A percentile compares a stretch with the other conserved stretches of the same genome.
These are phyloP conservation scores for Chouioia cunea DNA, from an alignment of 2,888 invertebrate species.

Conservation along the genomic window DNA sequence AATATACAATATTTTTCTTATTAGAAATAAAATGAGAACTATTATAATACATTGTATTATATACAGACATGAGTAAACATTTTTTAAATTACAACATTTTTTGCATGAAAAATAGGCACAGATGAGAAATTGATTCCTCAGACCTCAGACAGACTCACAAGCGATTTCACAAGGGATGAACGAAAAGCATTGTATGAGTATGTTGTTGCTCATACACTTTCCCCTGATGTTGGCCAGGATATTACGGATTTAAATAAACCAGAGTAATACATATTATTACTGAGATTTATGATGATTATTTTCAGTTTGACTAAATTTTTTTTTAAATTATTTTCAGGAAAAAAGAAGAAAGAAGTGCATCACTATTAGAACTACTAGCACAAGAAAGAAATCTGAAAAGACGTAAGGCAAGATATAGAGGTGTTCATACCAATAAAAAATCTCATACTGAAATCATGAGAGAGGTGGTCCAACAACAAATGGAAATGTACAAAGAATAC, in stretches of 20 bases:
- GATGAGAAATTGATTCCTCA: slow-evolving; percentile 64
- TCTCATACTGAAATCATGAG: slow-evolving; percentile 64
- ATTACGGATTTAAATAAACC: slow-evolving; percentile 54
- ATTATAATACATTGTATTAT: slow-evolving; percentile 21
- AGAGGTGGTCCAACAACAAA: slow-evolving; percentile 65
- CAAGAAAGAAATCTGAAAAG: slow-evolving; percentile 65
- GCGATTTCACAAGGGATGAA: slow-evolving; percentile 67
- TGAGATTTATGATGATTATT: slow-evolving; percentile 14
- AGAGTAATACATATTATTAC: slow-evolving; percentile 26
- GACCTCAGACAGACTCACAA: slow-evolving; percentile 64
- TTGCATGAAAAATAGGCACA: slow-evolving; percentile 59
- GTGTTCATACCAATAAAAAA: slow-evolving; percentile 66
- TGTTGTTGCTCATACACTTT: slow-evolving; percentile 61
- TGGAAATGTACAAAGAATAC: slow-evolving; percentile 63
- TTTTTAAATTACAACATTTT: slow-evolving; percentile 34
- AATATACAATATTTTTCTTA: slow-evolving; percentile 19
- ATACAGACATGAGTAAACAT: slow-evolving; percentile 8
- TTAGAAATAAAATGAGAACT: slow-evolving; percentile 7
- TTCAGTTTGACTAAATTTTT: slow-evolving; percentile 11
- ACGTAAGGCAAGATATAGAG: slow-evolving; percentile 62
- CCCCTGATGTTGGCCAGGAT: slow-evolving; percentile 61
- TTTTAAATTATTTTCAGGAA: slow-evolving; percentile 50
- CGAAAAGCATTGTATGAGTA: slow-evolving; percentile 65
- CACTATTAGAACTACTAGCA: slow-evolving; percentile 59
- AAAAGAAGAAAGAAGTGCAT: slow-evolving; percentile 48